phyloP scores from a whole-genome alignment of 2,888 invertebrate genomes.

The Melolontha melolontha region DNA sequence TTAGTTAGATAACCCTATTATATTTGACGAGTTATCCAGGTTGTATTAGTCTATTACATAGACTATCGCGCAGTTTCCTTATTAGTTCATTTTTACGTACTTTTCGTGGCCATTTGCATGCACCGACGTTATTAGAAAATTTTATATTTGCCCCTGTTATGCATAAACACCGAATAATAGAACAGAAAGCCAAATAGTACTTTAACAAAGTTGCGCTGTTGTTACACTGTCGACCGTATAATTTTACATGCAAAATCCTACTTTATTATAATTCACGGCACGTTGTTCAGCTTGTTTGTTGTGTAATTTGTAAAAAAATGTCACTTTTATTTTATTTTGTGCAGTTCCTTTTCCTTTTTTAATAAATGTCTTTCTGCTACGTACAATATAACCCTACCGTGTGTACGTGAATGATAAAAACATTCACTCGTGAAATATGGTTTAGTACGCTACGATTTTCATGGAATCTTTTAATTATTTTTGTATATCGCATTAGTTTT shows the following conservation, averaged over 20 bases:
- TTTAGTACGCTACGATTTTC: conserved; percentile 17
- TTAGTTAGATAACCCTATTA: neutral
- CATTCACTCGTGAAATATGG: conserved; percentile 8
- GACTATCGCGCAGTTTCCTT: neutral
- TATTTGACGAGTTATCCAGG: neutral
- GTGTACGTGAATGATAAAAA: conserved; percentile 3
- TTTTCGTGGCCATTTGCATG: conserved; percentile 17
- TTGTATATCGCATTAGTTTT: conserved; percentile 15
- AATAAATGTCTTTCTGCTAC: too few species aligned
- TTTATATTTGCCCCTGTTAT: conserved; percentile 25
- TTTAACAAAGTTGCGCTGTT: conserved; percentile 31
- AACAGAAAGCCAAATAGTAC: conserved; percentile 5
- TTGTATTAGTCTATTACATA: too few species aligned
- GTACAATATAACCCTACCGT: conserved; percentile 2
- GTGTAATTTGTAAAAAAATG: conserved; percentile 32
- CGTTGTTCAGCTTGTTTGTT: conserved; percentile 33
- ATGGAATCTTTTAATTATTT: conserved; percentile 29
- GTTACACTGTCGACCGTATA: conserved; percentile 20
- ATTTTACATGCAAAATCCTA: conserved; percentile 31
- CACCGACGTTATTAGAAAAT: conserved; percentile 22
- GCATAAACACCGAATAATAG: conserved; percentile 12
- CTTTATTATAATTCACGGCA: conserved; percentile 32
- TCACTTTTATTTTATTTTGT: conserved; percentile 23
- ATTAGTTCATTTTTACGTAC: neutral
- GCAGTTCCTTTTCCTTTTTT: conserved; percentile 15